Evolutionary conservation across 1,140 invertebrate species (phyloP), one percentile per base, ranked within the genome.

Genomic region (Zeugodacus cucurbitae): DNA sequence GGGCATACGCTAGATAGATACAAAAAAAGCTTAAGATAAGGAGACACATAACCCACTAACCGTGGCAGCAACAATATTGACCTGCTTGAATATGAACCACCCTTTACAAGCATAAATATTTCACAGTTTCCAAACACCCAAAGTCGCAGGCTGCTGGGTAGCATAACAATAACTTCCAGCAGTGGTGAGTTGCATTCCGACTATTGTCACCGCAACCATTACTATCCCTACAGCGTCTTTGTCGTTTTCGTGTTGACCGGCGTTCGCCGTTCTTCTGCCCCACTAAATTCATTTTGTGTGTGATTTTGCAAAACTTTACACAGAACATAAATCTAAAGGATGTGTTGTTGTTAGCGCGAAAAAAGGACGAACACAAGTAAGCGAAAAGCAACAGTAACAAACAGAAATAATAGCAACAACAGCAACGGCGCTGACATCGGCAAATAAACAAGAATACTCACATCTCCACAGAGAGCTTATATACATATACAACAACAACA

Each of bases 221-320:
- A 11, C n/a, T 34, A 82, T 82, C 14, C 22, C n/a, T 29, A 41
- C 74, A 48, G 4, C 74, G 3, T 10, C 41, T 82, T 44, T 26
- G 22, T 48, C 41, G 22, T 48, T 41, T 82, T 48, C 11, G 34
- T 29, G 41, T 82, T 82, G 74, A 48, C 74, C 74, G 44, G 14
- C 7, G 74, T 82, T 82, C 41, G 37, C 10, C 20, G n/a, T 82
- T 29, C 44, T 14, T n/a, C 74, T 29, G 44, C 74, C n/a, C 2
- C 4, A 26, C 34, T 82, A 34, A 82, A n/a, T 82, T n/a, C 44
- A 29, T 26, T 48, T 22, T 48, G 7, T 48, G 44, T 82, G 3
- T 74, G 67, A n/a, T 74, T 74, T 74, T 82, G 70, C 74, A 37
- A 82, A 82, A 82, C 20, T 82, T 82, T 82, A 48, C 74, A 82